Base-by-base conservation (phyloP, 2,888 invertebrate genomes). In the Himalopsyche anomala region DNA sequence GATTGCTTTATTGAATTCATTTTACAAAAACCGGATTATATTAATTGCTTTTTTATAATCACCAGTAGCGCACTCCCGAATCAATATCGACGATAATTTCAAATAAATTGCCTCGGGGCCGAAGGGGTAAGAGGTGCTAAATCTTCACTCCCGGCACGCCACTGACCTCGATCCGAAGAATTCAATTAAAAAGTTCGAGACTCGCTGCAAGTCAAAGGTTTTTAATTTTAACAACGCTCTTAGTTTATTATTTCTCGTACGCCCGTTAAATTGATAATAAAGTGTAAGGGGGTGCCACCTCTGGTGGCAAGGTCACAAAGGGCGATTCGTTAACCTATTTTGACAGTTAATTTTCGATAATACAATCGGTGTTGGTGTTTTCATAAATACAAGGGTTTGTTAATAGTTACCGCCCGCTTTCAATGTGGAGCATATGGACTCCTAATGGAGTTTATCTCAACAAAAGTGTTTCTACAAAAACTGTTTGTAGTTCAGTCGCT, bases 111-210 rank as follows among this genome's bases (percentile, higher is more conserved):
- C 74, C 38, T 74, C 74, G 38, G 74, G 74, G 74, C 19, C 36
- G 74, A 74, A 74, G 74, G 74, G 74, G 74, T 74, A 36, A 74
- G 74, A 36, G 74, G 74, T 36, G 74, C 36, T 74, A 74, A 74
- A 74, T 74, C 74, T 74, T 38, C 36, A 15, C 74, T 74, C 74
- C 74, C 38, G 12, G 74, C 74, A 74, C 74, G 74, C 45, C 80
- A 80, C 80, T 80, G 42, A 80, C 54, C 54, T 82, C 55, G 55
- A 84, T 86, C 84, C 84, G 83, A 86, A 84, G 86, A 86, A 86
- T 86, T 86, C 86, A 86, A 86, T 86, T 86, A 86, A 86, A 86
- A 86, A 84, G 81, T 84, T 86, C 86, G 56, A 83, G 82, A 80
- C 83, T 79, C 80, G 82, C 55, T 80, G 85, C 83, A 79, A 85